Evolutionary conservation across 2,113 vertebrate species (phyloP), one percentile per base, ranked within the genome.

Genomic region (Alectura lathami): DNA sequence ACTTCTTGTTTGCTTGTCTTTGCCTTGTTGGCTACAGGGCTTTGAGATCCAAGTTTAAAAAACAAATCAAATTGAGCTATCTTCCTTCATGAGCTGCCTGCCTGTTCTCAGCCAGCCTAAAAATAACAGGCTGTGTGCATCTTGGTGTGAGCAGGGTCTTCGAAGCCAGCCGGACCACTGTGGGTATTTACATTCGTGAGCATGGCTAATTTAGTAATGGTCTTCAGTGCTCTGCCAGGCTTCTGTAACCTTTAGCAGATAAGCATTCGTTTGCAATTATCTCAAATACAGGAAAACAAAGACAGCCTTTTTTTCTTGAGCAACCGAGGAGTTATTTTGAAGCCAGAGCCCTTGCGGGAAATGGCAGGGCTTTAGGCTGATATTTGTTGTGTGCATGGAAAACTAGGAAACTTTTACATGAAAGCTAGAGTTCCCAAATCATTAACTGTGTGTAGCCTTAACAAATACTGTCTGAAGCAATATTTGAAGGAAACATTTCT

Each of bases 201-300:
- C 34, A 21, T 17, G 36, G 36, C 60, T 93, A 40, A 83, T 66
- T 96, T 93, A 86, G 77, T 38, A 74, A 77, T 34, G 63, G 59
- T 89, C 70, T 91, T 60, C 57, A 1, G 5, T 84, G 62, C 26
- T 17, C 62, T 80, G 68, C 77, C 27, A 18, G 75, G 22, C 82
- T 79, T 86, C 50, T 92, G 72, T 83, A 88, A 94, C 79, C 82
- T 94, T 74, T 78, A 89, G 60, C 69, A 1, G 2, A 93, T 90
- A 91, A 89, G 68, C 18, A 12, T 48, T 94, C 59, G 57, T 93
- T 94, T 96, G 72, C 84, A 85, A 36, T 92, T 89, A 74, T 86
- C 57, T 72, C 54, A 72, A 93, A 94, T 96, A 92, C 76, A 53
- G 48, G 47, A 75, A 87, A 94, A 95, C 77, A 95, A 96, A 96